Evolutionary conservation across 2,888 invertebrate genomes (phyloP), one percentile per base, ranked within the genome.

Genomic region (Sphaerophoria taeniata): DNA sequence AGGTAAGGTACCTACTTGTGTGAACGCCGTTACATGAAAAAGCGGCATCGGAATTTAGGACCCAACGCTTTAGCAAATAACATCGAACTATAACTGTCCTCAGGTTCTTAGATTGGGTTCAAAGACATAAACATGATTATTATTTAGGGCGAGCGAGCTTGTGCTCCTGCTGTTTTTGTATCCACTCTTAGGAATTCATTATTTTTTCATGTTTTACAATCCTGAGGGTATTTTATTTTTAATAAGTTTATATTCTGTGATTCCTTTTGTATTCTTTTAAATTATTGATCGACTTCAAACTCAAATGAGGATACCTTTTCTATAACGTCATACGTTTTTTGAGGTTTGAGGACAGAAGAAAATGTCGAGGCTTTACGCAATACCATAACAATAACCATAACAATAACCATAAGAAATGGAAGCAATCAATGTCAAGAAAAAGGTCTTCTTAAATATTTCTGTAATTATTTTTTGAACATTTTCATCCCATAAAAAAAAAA

Each of bases 121-220:
- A 63, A 77, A 61, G 61, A 70, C 61, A 71, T 63, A 63, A 70
- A 61, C 47, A 63, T 77, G 55, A 39, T 63, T 63, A 56, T 71
- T 53, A 63, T 69, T 69, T 76, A 39, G 53, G 36, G 60, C 39
- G 61, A 77, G 70, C 24, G 24, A 24, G 24, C 24, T 24, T 24
- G 24, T 24, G 24, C 24, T 24, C 1, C 2, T 24, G 24, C 24
- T 24, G 24, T 2, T 24, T 2, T 1, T 24, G 24, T 65, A 65
- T 77, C 70, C 36, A 63, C 55, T 53, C 61, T 24, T 70, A n/a
- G 16, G 55, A 77, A 77, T 77, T 77, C 70, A 77, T 77, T 70
- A 49, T 65, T 24, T 24, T 55, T 74, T 60, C n/a, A n/a, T n/a
- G n/a, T n/a, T n/a, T n/a, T 36, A 56, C 45, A 63, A 55, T 63